Evolutionary conservation across 2,888 invertebrate genomes (phyloP), one percentile per base, ranked within the genome.

Genomic region (Cephus rjabovi): DNA sequence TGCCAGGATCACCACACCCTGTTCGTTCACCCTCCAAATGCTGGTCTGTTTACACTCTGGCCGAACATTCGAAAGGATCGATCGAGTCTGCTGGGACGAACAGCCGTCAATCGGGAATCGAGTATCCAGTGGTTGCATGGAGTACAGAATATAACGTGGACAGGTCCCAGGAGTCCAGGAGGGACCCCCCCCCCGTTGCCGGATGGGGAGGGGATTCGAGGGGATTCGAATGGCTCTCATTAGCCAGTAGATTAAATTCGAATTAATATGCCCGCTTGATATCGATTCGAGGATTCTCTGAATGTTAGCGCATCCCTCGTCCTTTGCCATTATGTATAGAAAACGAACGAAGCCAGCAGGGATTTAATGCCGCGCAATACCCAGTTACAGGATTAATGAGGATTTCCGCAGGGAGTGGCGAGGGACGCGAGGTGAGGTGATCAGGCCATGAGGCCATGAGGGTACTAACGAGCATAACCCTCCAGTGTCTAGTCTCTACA

Each of bases 321-420:
- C 56, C 56, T 56, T 56, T 56, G 23, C 9, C 23, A 56, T 23
- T 56, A 15, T 23, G 23, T 23, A 23, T 56, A 56, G 2, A 56
- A 56, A 56, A 15, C 23, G 23, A 23, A 9, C 56, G 56, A 56
- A 56, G 56, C 56, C 23, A 9, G 56, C 3, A 56, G 56, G 23
- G 56, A 56, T 56, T 56, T 56, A 56, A 56, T 56, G 56, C 9
- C 56, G 56, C 56, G 56, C 56, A 56, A 56, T 56, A 56, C 56
- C 56, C 83, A 84, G 82, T 83, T 83, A 82, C 79, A 82, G 81
- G 82, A 85, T 87, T 86, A 87, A 87, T 83, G 85, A 87, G 86
- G 86, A 87, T 87, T 87, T 87, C 86, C 87, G 84, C 78, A 80
- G 30, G 71, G 71, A n/a, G n/a, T 3, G 71, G 34, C 9, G 71